Conservation (phyloP, 2,113 vertebrate species). For the Gila orcuttii region DNA sequence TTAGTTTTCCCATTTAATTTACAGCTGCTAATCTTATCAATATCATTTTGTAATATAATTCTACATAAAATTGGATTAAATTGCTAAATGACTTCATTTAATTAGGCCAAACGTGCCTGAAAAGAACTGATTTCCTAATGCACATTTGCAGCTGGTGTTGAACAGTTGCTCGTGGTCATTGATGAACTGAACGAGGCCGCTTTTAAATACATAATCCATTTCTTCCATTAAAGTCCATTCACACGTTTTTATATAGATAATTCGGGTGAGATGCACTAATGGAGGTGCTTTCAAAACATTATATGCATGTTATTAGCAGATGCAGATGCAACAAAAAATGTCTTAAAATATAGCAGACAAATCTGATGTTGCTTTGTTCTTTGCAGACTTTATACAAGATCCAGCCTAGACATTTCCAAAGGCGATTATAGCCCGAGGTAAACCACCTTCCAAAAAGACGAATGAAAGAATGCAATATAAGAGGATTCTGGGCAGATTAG, state of each 20-base stretch:
- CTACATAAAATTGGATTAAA: not conserved
- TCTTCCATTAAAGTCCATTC: not conserved
- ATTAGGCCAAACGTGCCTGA: not conserved
- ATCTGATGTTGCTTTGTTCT: not conserved
- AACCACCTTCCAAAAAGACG: not conserved
- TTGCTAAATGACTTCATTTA: too few relatives aligned
- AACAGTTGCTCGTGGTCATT: not conserved
- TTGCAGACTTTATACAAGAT: not conserved
- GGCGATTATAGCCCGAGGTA: not conserved
- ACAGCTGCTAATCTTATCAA: not conserved
- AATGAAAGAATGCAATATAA: not conserved
- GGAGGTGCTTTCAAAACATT: not conserved
- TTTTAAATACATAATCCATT: not conserved
- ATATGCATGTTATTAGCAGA: not conserved
- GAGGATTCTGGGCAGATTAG: constrained; percentile 33
- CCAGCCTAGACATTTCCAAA: not conserved
- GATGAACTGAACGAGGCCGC: not conserved
- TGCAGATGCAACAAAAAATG: not conserved
- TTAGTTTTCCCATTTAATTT: not conserved
- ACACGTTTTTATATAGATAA: too few relatives aligned
- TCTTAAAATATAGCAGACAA: not conserved
- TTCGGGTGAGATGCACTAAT: too few relatives aligned
- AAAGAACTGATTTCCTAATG: not conserved
- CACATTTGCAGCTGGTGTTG: not conserved
- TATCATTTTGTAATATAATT: not conserved